A percentile compares a stretch with the other conserved stretches of the same genome.
These are phyloP conservation scores for Engraulis encrasicolus DNA, from an alignment of 2,113 vertebrate genomes.

Conservation along the genomic window DNA sequence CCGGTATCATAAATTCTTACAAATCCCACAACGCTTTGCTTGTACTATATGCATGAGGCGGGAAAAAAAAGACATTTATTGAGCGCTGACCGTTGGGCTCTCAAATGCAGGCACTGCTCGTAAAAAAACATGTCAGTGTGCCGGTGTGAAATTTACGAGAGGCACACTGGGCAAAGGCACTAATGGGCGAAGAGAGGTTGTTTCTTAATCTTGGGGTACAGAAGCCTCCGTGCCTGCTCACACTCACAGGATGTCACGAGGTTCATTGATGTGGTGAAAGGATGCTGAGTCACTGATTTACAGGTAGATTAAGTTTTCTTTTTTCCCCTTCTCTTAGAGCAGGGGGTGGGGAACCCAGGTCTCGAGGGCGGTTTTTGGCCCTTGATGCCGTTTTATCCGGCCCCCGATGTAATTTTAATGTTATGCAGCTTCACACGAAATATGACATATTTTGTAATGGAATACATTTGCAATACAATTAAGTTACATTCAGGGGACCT, in stretches of 20 bases:
- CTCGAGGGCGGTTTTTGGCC: too few species aligned
- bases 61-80: too few species aligned
- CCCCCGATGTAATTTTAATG: too few species aligned
- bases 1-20: neutral
- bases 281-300: neutral
- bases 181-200: too few species aligned
- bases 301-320: neutral
- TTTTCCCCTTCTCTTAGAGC: neutral
- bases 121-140: neutral
- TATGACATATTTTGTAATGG: too few species aligned
- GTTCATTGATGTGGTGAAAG: neutral
- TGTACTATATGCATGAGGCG: neutral
- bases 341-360: too few species aligned
- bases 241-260: neutral
- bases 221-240: slow-evolving; percentile 4
- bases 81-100: neutral
- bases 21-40: too few species aligned
- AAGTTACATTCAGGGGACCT: too few species aligned
- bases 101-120: neutral
- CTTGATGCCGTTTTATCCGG: too few species aligned
- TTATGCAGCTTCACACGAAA: too few species aligned
- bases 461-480: too few species aligned
- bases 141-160: neutral
- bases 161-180: too few species aligned
- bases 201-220: neutral